These are phyloP conservation scores for Grallaria varia DNA, from an alignment of 2,113 vertebrate genomes.

Conservation along the genomic window DNA sequence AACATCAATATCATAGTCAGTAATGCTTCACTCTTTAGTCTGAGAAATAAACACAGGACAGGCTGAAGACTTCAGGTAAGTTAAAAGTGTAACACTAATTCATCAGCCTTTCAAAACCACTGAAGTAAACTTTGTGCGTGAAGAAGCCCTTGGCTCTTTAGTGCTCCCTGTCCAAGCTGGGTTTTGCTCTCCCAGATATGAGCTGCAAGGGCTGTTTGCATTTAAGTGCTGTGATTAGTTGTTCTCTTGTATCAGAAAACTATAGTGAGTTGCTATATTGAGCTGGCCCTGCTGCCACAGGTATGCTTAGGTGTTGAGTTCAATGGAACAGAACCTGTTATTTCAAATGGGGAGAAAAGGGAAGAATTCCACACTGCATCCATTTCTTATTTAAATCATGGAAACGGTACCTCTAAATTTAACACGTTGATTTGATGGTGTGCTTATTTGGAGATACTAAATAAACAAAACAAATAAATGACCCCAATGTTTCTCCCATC, in stretches of 20 bases:
- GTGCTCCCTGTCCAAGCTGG: neutral
- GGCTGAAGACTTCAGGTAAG: neutral
- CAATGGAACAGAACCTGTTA: neutral
- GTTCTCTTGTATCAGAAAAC: neutral
- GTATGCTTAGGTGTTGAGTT: neutral
- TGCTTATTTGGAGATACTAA: neutral
- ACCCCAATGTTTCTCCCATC: neutral
- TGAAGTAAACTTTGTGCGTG: neutral
- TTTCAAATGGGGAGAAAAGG: neutral
- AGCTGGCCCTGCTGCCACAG: neutral
- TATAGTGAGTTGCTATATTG: neutral
- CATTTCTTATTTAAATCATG: neutral
- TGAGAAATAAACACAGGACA: neutral
- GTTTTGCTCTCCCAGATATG: neutral
- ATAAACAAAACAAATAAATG: neutral
- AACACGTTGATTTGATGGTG: accelerated
- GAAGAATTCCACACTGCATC: neutral
- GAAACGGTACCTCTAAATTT: neutral
- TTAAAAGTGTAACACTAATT: neutral
- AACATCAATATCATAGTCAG: neutral
- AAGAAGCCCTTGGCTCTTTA: neutral
- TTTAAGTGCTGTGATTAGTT: neutral
- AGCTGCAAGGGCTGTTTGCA: neutral
- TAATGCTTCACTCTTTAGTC: neutral
- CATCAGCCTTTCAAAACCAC: neutral